These are phyloP conservation scores for Columba guinea DNA, from an alignment of 2,797 vertebrate genomes.

Conservation along the genomic window DNA sequence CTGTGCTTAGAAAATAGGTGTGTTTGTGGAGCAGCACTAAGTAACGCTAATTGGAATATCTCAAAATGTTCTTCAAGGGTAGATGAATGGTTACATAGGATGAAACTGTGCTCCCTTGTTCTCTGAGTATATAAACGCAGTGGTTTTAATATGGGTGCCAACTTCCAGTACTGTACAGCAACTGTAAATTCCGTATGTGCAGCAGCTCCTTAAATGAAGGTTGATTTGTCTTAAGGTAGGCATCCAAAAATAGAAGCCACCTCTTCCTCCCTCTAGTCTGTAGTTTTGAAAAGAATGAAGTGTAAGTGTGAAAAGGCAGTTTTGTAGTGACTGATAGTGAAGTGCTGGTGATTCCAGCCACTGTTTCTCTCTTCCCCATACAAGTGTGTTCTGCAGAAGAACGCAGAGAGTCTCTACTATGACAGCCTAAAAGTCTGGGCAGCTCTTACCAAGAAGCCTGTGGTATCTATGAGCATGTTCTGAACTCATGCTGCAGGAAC, in stretches of 20 bases:
- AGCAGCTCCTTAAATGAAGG: background rate
- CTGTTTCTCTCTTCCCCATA: background rate
- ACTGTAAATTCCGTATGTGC: background rate
- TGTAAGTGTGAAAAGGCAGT: background rate
- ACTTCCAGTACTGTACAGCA: background rate
- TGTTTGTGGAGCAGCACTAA: background rate
- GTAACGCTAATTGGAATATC: background rate
- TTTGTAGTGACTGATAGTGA: background rate
- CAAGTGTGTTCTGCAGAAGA: background rate
- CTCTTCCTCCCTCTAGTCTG: rapidly evolving
- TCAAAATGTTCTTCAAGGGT: background rate
- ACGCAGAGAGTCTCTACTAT: background rate
- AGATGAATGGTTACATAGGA: background rate
- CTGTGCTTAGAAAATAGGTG: background rate
- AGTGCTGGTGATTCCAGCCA: background rate
- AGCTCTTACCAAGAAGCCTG: background rate
- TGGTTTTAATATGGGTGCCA: background rate
- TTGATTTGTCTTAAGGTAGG: background rate
- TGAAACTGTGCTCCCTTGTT: background rate
- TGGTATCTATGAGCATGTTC: background rate
- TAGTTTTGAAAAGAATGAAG: background rate
- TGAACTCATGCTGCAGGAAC: background rate
- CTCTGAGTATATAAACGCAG: background rate
- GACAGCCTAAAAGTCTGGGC: background rate
- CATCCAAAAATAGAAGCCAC: background rate